Evolutionary conservation across 2,797 vertebrate genomes (phyloP), one percentile per base, ranked within the genome.

Genomic region (Phoeniculus purpureus): DNA sequence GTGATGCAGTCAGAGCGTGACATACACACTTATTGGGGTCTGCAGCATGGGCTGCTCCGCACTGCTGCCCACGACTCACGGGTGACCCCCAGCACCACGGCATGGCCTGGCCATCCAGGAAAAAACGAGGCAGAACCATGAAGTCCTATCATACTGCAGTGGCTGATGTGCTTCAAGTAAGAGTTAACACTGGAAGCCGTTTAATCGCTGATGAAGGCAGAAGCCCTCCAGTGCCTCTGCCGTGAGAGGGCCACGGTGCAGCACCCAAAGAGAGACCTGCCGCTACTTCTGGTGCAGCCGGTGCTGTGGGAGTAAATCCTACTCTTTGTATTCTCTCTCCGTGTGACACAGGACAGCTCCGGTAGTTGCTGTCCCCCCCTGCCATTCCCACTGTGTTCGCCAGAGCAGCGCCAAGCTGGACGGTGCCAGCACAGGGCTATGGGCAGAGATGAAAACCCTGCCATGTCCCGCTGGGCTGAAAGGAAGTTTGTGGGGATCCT

Each of bases 1-100:
- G 0, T 3, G 45, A 70, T 3, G 2, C 20, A 10, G 64, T 4
- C 2, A 0, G 55, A 60, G 20, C 2, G 5, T 0, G 1, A 6
- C 58, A 37, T 51, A 12, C 48, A n/a, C 47, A 3, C 1, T 0
- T 3, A 10, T 3, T 2, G 0, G 1, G 66, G 58, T 26, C 66
- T 3, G 22, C 32, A 66, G n/a, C 0, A 1, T 60, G 17, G 61
- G 31, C 43, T 68, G 40, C 60, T 71, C 25, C 25, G 25, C 15
- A 10, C 12, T 3, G 1, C 81, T 55, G 54, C 23, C 61, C 18
- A 3, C 18, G 20, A 2, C 2, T 9, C 4, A 5, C 50, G 15
- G 34, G 37, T 21, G 7, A 20, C 14, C 22, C 60, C 51, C 4
- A 1, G 60, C 56, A 31, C 34, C 1, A 0, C 0, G 1, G 6